Percentiles rank a stretch among this genome's conserved stretches.
Conservation (phyloP, 2,888 invertebrate genomes). For the Pinctada fucata region DNA sequence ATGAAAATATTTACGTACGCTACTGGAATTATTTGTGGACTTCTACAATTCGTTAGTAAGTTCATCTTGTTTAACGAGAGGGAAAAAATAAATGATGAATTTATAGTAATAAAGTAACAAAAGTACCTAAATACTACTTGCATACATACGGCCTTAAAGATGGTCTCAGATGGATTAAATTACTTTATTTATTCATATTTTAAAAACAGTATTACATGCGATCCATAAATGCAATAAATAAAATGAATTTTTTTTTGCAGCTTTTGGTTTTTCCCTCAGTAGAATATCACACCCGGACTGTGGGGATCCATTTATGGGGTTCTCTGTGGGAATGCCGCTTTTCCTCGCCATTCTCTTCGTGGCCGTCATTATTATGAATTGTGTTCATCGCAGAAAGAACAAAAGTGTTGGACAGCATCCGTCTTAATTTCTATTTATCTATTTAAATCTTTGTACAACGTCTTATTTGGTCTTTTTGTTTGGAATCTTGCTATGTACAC, state of each 20-base stretch:
- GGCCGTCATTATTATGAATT: not conserved
- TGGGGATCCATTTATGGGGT: not conserved
- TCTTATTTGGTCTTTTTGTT: too few species aligned
- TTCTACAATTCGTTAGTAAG: not conserved
- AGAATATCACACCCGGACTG: not conserved
- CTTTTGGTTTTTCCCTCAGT: not conserved
- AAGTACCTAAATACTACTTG: too few species aligned
- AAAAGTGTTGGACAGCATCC: not conserved
- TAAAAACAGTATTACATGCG: too few species aligned
- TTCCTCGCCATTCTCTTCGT: not conserved
- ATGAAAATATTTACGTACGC: not conserved
- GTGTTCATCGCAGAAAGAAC: not conserved
- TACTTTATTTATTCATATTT: too few species aligned
- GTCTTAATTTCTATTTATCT: not conserved
- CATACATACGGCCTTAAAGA: too few species aligned
- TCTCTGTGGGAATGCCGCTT: not conserved
- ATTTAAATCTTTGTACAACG: too few species aligned
- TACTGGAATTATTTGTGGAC: not conserved
- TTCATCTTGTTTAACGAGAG: not conserved
- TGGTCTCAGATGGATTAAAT: too few species aligned
- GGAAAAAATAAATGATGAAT: too few species aligned
- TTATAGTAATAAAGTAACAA: too few species aligned
- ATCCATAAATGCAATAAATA: too few species aligned
- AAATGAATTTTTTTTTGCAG: not conserved
- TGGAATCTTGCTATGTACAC: too few species aligned